phyloP scores from a whole-genome alignment of 2,888 invertebrate species.

The Apodemia duryi region DNA sequence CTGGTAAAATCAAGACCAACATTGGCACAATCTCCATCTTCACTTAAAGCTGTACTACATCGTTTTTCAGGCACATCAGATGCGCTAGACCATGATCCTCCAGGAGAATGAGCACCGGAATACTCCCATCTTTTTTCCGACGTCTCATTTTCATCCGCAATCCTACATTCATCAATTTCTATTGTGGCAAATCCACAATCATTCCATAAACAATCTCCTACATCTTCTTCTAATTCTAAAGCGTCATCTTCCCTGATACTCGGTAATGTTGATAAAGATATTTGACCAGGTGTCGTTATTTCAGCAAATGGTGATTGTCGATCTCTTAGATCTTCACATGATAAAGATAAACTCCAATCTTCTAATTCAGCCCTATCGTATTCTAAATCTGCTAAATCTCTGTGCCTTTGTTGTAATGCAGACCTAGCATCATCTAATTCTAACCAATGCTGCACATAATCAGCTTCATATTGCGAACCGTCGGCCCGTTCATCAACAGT shows the following conservation, averaged over 20 bases:
- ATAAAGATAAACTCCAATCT: constrained; percentile 88
- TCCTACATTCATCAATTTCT: constrained; percentile 82
- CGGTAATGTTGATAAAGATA: constrained; percentile 82
- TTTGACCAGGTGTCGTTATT: constrained; percentile 81
- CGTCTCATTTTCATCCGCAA: constrained; percentile 64
- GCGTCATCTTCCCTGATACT: constrained; percentile 87
- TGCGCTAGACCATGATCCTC: constrained; percentile 80
- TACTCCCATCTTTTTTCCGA: constrained; percentile 83
- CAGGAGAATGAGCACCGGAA: constrained; percentile 76
- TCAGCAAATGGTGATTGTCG: constrained; percentile 71
- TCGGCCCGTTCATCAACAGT: constrained; percentile 79
- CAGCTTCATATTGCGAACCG: constrained; percentile 83
- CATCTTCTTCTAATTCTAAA: constrained; percentile 85
- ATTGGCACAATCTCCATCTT: constrained; percentile 84
- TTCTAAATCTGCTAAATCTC: constrained; percentile 84
- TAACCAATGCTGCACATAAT: constrained; percentile 88
- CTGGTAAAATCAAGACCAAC: constrained; percentile 87
- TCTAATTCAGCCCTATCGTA: constrained; percentile 88
- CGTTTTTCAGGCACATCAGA: constrained; percentile 82
- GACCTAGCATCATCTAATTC: constrained; percentile 85
- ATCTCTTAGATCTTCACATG: constrained; percentile 83
- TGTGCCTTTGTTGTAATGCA: constrained; percentile 83
- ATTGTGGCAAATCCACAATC: constrained; percentile 85
- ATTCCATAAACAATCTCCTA: constrained; percentile 87
- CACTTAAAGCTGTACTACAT: constrained; percentile 84